Evolutionary conservation across 2,797 vertebrate genomes (phyloP), one percentile per base, ranked within the genome.

Genomic region (Pipistrellus nathusii): DNA sequence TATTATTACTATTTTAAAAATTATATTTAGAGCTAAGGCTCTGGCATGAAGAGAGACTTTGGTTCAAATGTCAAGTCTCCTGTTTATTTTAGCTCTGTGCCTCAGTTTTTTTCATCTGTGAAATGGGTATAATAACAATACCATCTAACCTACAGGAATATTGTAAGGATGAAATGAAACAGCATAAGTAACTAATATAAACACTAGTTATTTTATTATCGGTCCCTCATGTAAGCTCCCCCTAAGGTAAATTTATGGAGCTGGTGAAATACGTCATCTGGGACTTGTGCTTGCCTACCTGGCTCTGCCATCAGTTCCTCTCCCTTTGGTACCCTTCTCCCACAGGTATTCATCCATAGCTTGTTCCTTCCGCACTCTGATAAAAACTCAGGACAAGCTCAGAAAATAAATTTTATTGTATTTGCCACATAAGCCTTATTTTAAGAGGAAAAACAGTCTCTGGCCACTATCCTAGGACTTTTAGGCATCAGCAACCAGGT

Each of bases 351-450:
- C 17, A 51, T 86, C 27, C 5, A 6, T 23, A 15, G 66, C 55
- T 35, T 30, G 6, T 11, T 94, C 13, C 64, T 88, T 77, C 32
- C 9, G 46, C 2, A 1, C 35, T 18, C 69, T n/a, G 44, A n/a
- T 64, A 25, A 87, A 87, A 95, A 82, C 57, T 53, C 14, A 88
- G 81, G 25, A 51, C 27, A 91, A 85, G 17, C 72, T 75, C 15
- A 6, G 27, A 77, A 30, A 76, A 83, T 76, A 83, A 35, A 48
- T 89, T 86, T 86, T 83, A 84, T 68, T 35, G 32, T 73, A 41
- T 95, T 71, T 90, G 73, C 59, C 77, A 64, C 30, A 10, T 66
- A 59, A 64, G 32, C n/a, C n/a, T 77, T 85, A 89, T 75, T 51
- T 59, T 15, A 17, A 94, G 27, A 69, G 53, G 17, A 44, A 55